Evolutionary conservation across 2,888 invertebrate species (phyloP).

Genomic region (Deilephila elpenor): DNA sequence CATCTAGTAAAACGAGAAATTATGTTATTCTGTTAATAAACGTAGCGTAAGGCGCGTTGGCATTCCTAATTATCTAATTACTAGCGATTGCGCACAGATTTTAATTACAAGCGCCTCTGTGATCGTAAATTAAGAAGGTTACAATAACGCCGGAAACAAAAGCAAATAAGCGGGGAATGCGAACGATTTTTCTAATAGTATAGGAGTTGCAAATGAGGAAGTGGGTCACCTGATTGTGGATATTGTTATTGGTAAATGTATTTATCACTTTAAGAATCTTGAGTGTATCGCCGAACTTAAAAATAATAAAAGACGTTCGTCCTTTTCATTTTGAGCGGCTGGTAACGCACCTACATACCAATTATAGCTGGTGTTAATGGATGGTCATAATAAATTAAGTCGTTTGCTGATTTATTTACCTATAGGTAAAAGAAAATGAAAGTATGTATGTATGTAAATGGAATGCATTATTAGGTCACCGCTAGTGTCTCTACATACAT

Average conservation of each 20-base stretch:
- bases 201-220: neutral
- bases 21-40: neutral
- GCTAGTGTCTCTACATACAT: too few species aligned
- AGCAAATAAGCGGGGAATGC: neutral
- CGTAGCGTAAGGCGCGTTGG: slow-evolving; percentile 33
- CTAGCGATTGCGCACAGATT: slow-evolving; percentile 39
- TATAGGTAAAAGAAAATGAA: too few species aligned
- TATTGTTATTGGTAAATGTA: neutral
- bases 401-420: too few species aligned
- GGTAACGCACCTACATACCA: too few species aligned
- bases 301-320: too few species aligned
- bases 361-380: too few species aligned
- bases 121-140: slow-evolving; percentile 41
- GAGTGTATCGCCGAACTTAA: too few species aligned
- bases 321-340: too few species aligned
- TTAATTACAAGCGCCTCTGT: slow-evolving; percentile 42
- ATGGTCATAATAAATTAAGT: too few species aligned
- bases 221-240: neutral
- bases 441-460: too few species aligned
- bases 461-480: too few species aligned
- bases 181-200: neutral
- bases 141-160: neutral
- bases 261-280: too few species aligned
- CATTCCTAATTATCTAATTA: slow-evolving; percentile 47
- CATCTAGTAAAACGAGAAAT: neutral